A percentile compares a stretch with the other conserved stretches of the same genome.
Conservation (phyloP, 2,888 invertebrate species). For the Augochlorella aurata region DNA sequence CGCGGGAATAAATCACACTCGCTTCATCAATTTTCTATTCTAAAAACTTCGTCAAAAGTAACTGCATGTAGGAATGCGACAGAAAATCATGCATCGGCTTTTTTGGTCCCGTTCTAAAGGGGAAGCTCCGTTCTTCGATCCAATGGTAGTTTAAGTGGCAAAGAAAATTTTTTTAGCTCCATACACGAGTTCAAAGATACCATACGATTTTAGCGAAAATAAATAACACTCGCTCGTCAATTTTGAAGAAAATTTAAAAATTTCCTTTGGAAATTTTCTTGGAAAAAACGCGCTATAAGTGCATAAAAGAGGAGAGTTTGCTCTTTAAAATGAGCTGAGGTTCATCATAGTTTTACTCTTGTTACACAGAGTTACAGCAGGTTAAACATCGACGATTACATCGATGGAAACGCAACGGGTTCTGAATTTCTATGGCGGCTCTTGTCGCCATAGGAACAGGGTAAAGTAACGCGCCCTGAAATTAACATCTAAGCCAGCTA, state of each 20-base stretch:
- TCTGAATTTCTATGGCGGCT: background rate
- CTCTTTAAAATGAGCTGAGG: background rate
- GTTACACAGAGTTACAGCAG: background rate
- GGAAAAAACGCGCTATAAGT: background rate
- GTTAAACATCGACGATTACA: background rate
- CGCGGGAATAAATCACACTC: too few species aligned
- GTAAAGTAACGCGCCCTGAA: background rate
- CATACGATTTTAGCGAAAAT: background rate
- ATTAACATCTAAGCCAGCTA: background rate
- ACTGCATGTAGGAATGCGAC: too few species aligned
- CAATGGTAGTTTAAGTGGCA: background rate
- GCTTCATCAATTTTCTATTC: too few species aligned
- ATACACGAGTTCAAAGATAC: fast-evolving
- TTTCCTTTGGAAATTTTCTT: too few species aligned
- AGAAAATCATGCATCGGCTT: background rate
- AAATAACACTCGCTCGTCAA: too few species aligned
- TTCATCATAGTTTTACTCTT: too few species aligned
- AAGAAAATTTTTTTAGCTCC: background rate
- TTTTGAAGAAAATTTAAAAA: too few species aligned
- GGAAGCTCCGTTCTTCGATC: background rate
- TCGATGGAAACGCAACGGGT: background rate
- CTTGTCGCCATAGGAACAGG: background rate
- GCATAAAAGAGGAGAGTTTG: background rate
- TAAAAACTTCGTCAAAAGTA: too few species aligned
- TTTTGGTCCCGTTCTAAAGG: background rate